Conservation (phyloP, 1,140 invertebrate species). For the Cepaea nemoralis region DNA sequence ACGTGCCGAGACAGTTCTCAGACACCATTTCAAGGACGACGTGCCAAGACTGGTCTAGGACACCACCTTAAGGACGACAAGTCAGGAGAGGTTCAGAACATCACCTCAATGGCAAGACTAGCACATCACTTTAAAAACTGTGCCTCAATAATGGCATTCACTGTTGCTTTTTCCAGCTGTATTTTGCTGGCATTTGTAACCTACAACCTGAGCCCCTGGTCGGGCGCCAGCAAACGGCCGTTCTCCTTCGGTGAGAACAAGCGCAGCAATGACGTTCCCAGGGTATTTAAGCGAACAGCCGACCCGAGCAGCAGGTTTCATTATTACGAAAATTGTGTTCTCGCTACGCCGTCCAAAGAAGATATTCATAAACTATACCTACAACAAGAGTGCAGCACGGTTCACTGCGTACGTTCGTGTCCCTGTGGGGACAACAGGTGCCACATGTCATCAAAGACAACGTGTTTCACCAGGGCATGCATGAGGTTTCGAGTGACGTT, state of each 20-base stretch:
- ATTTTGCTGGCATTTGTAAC: too few relatives aligned
- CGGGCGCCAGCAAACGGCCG: neutral
- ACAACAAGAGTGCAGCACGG: neutral
- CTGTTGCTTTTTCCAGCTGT: too few relatives aligned
- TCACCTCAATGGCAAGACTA: too few relatives aligned
- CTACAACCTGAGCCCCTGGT: neutral
- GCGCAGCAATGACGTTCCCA: neutral
- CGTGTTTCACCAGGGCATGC: constrained; percentile 5
- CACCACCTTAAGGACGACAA: too few relatives aligned
- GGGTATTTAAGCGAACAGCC: neutral
- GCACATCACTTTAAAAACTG: too few relatives aligned
- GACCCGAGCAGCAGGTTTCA: neutral
- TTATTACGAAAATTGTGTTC: neutral
- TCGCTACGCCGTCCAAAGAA: neutral
- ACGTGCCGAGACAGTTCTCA: too few relatives aligned
- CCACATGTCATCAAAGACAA: neutral
- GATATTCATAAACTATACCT: neutral
- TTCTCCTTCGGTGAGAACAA: neutral
- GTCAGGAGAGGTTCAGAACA: too few relatives aligned
- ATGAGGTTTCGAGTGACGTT: neutral
- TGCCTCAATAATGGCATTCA: too few relatives aligned
- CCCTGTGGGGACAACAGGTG: neutral
- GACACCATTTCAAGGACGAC: too few relatives aligned
- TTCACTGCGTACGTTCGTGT: neutral
- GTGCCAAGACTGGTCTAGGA: too few relatives aligned